Evolutionary conservation across 1,140 invertebrate species (phyloP).

Genomic region (Drosophila bocki): DNA sequence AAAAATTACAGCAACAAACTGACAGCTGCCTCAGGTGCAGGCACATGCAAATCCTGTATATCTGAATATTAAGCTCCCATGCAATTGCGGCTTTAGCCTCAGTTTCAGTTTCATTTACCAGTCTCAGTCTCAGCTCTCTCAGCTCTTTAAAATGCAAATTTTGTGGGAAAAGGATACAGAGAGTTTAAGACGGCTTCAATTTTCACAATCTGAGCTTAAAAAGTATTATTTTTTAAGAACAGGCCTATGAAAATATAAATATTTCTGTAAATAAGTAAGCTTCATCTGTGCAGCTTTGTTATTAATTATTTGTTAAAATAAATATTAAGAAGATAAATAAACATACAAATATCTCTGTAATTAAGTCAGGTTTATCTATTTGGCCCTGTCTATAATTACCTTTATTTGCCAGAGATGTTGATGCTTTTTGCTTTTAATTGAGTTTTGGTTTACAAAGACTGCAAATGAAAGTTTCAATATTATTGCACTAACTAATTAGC

Average conservation of each 20-base stretch:
- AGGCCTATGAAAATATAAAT: background rate
- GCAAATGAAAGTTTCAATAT: slow-evolving; percentile 1
- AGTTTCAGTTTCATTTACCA: background rate
- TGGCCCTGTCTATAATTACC: background rate
- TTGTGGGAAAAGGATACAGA: background rate
- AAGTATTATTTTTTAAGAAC: slow-evolving; percentile 3
- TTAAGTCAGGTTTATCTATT: background rate
- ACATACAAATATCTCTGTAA: background rate
- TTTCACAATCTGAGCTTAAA: slow-evolving; percentile 24
- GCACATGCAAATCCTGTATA: slow-evolving; percentile 16
- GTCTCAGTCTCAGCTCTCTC: background rate
- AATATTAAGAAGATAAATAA: background rate
- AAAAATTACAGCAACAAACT: slow-evolving; percentile 68
- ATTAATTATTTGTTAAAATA: background rate
- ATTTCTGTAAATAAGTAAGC: background rate
- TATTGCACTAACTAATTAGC: slow-evolving; percentile 4
- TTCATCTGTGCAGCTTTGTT: background rate
- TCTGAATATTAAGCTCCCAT: slow-evolving; percentile 10
- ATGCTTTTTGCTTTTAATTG: background rate
- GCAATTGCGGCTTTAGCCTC: slow-evolving; percentile 10
- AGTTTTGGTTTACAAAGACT: background rate
- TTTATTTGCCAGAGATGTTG: background rate
- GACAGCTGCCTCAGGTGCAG: slow-evolving; percentile 57
- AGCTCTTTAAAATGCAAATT: slow-evolving; percentile 44
- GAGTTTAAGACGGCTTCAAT: background rate